Evolutionary conservation across 2,113 vertebrate species (phyloP).

Genomic region (Suncus etruscus): DNA sequence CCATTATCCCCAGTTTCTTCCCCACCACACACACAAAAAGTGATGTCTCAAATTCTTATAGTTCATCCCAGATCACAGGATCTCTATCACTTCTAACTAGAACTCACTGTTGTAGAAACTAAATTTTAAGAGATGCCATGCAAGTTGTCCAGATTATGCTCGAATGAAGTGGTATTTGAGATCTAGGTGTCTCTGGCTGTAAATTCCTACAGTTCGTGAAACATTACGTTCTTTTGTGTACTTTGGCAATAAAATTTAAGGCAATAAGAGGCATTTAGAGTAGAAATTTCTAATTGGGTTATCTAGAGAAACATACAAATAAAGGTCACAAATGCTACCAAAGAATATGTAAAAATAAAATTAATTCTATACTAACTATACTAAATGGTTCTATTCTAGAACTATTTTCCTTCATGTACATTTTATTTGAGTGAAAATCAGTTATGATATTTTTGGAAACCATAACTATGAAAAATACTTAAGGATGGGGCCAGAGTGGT

Average conservation of each 20-base stretch:
- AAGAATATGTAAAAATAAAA: slow-evolving; percentile 13
- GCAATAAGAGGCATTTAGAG: slow-evolving; percentile 18
- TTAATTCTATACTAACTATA: neutral
- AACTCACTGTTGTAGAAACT: neutral
- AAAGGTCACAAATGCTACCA: neutral
- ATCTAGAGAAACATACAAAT: slow-evolving; percentile 12
- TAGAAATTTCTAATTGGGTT: slow-evolving; percentile 24
- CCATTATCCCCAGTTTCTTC: too few relatives aligned
- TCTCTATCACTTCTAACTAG: neutral
- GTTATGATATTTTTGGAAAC: neutral
- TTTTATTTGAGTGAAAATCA: neutral
- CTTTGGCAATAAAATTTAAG: neutral
- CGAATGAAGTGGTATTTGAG: neutral
- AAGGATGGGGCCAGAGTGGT: neutral
- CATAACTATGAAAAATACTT: neutral
- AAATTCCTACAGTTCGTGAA: neutral
- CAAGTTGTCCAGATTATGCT: neutral
- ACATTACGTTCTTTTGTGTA: neutral
- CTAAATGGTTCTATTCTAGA: too few relatives aligned
- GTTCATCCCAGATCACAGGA: neutral
- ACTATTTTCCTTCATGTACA: neutral
- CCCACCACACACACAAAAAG: too few relatives aligned
- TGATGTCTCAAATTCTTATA: neutral
- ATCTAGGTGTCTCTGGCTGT: neutral
- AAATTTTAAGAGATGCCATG: neutral